Conservation (phyloP, 2,797 vertebrate species). For the Poliocrania exsul region DNA sequence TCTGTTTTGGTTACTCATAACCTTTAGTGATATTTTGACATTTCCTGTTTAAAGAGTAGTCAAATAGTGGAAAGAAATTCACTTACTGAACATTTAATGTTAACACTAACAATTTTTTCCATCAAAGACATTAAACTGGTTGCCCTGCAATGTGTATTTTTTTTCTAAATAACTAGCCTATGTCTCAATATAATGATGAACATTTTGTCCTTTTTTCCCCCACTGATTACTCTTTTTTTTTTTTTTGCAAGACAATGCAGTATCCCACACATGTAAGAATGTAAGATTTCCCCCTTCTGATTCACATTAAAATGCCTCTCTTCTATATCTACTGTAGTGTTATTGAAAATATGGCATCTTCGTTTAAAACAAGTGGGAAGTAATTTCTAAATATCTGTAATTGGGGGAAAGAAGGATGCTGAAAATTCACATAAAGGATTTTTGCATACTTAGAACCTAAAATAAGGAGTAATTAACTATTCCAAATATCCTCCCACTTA, state of each 20-base stretch:
- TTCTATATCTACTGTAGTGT: not conserved
- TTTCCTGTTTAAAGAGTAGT: not conserved
- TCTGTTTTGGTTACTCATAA: not conserved
- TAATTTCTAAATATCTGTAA: slow-evolving; percentile 58
- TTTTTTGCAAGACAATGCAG: not conserved
- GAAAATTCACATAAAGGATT: slow-evolving; percentile 60
- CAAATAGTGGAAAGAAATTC: not conserved
- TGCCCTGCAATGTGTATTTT: not conserved
- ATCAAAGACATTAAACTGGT: not conserved
- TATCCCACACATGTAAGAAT: not conserved
- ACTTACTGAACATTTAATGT: not conserved
- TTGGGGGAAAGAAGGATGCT: not conserved
- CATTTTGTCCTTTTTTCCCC: not conserved
- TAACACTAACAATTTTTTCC: not conserved
- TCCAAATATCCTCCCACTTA: slow-evolving; percentile 88
- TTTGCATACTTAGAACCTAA: slow-evolving; percentile 82
- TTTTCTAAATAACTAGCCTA: not conserved
- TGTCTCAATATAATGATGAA: not conserved
- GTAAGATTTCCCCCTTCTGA: not conserved
- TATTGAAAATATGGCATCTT: slow-evolving; percentile 47
- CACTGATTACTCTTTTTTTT: not conserved
- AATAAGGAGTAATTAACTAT: slow-evolving; percentile 88
- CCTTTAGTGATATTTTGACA: not conserved
- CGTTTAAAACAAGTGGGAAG: slow-evolving; percentile 60
- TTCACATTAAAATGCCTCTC: not conserved